Conservation (phyloP, 2,888 invertebrate species). For the Cosmia pyralina region DNA sequence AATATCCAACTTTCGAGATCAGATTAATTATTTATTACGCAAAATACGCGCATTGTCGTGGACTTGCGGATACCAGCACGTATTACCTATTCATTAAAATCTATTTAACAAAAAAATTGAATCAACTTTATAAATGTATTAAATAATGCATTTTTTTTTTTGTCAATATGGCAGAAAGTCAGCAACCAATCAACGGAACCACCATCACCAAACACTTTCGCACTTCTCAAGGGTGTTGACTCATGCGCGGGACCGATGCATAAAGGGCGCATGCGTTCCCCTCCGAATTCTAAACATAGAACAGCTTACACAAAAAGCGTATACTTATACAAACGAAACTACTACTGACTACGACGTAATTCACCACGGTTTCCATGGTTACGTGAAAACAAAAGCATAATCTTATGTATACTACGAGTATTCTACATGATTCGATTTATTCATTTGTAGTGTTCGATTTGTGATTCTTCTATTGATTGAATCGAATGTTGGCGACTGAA, state of each 20-base stretch:
- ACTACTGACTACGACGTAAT: background rate
- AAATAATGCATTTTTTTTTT: background rate
- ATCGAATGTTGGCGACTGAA: background rate
- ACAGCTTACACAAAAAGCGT: constrained; percentile 6
- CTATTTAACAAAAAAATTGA: background rate
- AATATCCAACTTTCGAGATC: no score
- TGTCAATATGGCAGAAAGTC: background rate
- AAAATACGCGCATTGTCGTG: no score
- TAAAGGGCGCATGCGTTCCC: constrained; percentile 75
- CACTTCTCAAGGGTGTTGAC: constrained; percentile 52
- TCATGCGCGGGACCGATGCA: constrained; percentile 67
- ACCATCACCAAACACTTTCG: background rate
- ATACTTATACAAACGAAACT: constrained; percentile 1
- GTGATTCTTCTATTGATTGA: background rate
- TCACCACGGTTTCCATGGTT: constrained; percentile 35
- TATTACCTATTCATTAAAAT: no score
- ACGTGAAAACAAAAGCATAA: constrained; percentile 30
- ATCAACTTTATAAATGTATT: background rate
- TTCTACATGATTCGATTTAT: background rate
- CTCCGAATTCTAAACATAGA: constrained; percentile 65
- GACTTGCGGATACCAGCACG: no score
- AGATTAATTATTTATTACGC: no score
- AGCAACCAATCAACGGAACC: constrained; percentile 47
- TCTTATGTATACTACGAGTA: background rate
- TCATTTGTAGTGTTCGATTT: constrained; percentile 1